Evolutionary conservation across 2,113 vertebrate genomes (phyloP), one percentile per base, ranked within the genome.

Genomic region (Nothocercus nigrocapillus): DNA sequence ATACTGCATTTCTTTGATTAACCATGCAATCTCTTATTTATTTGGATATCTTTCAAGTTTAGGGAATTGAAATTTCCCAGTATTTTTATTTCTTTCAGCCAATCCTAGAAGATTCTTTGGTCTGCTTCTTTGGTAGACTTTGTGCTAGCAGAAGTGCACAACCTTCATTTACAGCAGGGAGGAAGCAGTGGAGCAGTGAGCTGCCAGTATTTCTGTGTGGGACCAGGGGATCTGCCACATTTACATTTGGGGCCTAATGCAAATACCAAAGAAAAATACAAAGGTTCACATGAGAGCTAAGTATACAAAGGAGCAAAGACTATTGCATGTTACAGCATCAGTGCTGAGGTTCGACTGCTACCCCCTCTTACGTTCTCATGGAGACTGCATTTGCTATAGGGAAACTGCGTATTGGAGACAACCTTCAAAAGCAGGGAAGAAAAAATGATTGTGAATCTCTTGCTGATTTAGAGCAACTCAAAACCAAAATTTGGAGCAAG

Each of bases 141-240:
- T 80, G 34, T 82, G 78, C 61, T 36, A 21, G 10, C 1, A 6
- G 66, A 25, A 66, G 40, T 74, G 54, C 61, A 4, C 59, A 38
- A 5, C 20, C 68, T 51, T 61, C n/a, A 8, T 30, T 45, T 40
- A 3, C 1, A 27, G 58, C 20, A 25, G 21, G 56, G 54, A 16
- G 47, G 90, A 40, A 25, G 25, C 49, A 9, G 4, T 0, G 36
- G 59, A 3, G 13, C 11, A 53, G 3, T 62, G 12, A 40, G 0
- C 24, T 7, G 53, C 0, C 9, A 1, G 5, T 3, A 1, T 17
- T 17, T 67, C 24, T 19, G 1, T 13, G 0, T 3, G 30, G 53
- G 30, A 16, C 27, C 28, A 7, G 53, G 61, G 6, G 9, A 22
- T 24, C 49, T 49, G 22, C 40, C 28, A 44, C 27, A 6, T 44